Conservation (phyloP, 2,888 invertebrate genomes). For the Andricus curvator region DNA sequence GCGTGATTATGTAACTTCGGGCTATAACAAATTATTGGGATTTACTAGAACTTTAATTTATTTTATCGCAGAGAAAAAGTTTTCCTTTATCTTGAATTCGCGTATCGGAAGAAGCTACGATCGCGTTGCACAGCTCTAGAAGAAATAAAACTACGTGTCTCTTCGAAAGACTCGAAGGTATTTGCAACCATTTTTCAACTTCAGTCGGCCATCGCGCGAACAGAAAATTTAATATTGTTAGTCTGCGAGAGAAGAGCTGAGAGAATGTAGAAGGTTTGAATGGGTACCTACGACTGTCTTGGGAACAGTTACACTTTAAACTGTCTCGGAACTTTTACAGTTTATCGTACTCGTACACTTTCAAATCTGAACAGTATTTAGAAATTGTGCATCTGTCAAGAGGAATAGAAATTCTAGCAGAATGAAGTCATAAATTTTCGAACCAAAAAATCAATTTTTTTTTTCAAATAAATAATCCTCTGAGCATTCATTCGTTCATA, state of each 20-base stretch:
- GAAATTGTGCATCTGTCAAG: conserved; percentile 1
- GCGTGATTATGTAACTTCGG: too few relatives aligned
- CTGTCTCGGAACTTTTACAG: conserved; percentile 54
- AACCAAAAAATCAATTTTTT: too few relatives aligned
- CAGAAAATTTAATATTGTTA: conserved; percentile 40
- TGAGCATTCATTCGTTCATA: too few relatives aligned
- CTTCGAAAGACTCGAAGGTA: conserved; percentile 6
- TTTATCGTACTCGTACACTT: conserved; percentile 44
- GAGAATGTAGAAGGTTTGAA: conserved; percentile 22
- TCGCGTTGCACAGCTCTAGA: background rate
- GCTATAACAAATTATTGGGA: background rate
- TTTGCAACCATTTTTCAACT: conserved; percentile 36
- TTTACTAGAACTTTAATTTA: conserved; percentile 2
- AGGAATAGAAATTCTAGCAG: background rate
- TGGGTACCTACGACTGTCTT: conserved; percentile 58
- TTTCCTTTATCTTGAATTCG: background rate
- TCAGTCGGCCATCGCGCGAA: conserved; percentile 11
- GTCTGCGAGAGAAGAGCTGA: conserved; percentile 6
- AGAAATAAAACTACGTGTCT: conserved; percentile 26
- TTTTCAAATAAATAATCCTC: too few relatives aligned
- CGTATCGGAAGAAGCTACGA: conserved; percentile 11
- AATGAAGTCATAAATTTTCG: too few relatives aligned
- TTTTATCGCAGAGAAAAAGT: conserved; percentile 17
- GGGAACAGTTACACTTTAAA: conserved; percentile 65
- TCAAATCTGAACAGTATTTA: conserved; percentile 28